A percentile compares a stretch with the other conserved stretches of the same genome.
phyloP scores from a whole-genome alignment of 2,113 vertebrate species.

The Spilogale gracilis region DNA sequence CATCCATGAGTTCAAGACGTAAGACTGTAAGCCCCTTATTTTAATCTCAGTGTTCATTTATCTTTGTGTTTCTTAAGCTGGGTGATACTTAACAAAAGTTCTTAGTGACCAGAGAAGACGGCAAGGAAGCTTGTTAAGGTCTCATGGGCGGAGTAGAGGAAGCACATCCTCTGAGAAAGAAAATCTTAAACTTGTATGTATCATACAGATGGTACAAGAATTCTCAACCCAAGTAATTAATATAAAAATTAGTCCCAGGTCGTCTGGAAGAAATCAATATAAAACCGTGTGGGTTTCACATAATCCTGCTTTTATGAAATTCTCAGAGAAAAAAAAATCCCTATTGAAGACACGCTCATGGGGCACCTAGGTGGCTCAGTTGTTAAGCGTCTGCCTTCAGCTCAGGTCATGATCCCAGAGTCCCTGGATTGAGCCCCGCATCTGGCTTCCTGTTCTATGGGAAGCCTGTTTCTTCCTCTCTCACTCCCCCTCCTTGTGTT shows the following conservation, averaged over 20 bases:
- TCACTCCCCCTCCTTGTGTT: too few species aligned
- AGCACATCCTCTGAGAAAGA: neutral
- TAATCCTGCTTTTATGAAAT: neutral
- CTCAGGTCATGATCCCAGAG: too few species aligned
- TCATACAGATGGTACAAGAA: neutral
- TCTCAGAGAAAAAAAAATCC: neutral
- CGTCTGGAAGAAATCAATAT: neutral
- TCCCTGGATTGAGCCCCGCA: too few species aligned
- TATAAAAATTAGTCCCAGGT: neutral
- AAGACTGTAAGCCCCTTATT: neutral
- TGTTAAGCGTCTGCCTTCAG: too few species aligned
- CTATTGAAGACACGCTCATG: neutral
- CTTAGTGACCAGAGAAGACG: neutral
- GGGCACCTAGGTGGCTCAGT: too few species aligned
- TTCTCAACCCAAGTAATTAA: neutral
- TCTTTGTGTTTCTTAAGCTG: neutral
- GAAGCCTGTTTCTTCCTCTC: too few species aligned
- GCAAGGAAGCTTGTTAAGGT: neutral
- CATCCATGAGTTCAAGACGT: neutral
- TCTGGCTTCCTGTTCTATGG: too few species aligned
- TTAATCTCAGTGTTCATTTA: neutral
- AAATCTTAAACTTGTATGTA: neutral
- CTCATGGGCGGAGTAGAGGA: neutral
- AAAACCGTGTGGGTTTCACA: neutral
- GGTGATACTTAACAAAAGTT: neutral